phyloP scores from a whole-genome alignment of 2,888 invertebrate species.

The Melanostoma mellinum region DNA sequence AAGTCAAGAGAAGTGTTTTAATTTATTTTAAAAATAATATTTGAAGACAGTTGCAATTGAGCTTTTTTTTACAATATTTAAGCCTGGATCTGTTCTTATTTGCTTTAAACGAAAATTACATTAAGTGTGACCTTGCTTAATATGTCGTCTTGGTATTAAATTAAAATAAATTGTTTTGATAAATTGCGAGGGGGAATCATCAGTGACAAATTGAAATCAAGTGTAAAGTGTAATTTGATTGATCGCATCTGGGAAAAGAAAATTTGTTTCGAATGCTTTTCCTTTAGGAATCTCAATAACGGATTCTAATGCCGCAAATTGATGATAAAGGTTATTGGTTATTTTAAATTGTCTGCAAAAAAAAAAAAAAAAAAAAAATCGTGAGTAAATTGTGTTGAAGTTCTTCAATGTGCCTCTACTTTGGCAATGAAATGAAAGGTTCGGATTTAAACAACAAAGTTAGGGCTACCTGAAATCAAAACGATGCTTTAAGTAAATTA shows the following conservation, averaged over 20 bases:
- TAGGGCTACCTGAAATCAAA: too few relatives aligned
- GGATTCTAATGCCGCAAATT: neutral
- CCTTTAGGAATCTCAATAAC: conserved; percentile 7
- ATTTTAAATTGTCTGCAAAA: too few relatives aligned
- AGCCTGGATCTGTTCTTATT: conserved; percentile 15
- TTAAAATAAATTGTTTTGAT: conserved; percentile 33
- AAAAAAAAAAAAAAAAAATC: too few relatives aligned
- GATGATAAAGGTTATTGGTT: too few relatives aligned
- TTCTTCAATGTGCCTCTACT: too few relatives aligned
- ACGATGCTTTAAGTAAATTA: too few relatives aligned
- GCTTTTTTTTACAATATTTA: conserved; percentile 30
- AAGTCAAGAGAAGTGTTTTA: conserved; percentile 22
- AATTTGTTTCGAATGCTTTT: conserved; percentile 10
- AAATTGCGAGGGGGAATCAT: conserved; percentile 18
- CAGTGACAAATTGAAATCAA: conserved; percentile 38
- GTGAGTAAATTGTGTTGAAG: too few relatives aligned
- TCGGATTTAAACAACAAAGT: too few relatives aligned
- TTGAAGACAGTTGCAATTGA: conserved; percentile 18
- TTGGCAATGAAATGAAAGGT: too few relatives aligned
- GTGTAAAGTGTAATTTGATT: conserved; percentile 35
- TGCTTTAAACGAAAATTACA: conserved; percentile 8
- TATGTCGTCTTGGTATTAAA: conserved; percentile 7
- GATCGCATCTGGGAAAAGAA: neutral
- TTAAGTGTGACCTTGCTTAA: conserved; percentile 35
- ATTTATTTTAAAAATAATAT: conserved; percentile 10